Percentiles rank a stretch among this genome's conserved stretches.
Conservation (phyloP, 2,797 vertebrate species). For the Coilia nasus region DNA sequence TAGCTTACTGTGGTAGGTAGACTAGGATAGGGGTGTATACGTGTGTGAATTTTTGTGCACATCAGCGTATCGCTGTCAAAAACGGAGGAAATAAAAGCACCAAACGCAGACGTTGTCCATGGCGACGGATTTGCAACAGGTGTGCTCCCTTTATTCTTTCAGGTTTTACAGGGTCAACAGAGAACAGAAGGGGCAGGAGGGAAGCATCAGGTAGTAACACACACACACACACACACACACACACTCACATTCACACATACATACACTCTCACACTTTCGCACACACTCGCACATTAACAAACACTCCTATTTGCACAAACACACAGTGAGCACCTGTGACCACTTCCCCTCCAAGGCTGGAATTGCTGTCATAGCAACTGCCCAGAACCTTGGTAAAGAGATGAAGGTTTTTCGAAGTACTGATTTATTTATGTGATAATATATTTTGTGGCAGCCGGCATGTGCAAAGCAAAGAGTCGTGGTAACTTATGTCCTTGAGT, state of each 20-base stretch:
- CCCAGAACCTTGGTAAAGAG: not conserved
- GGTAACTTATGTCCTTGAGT: too few relatives aligned
- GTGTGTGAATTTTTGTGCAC: too few relatives aligned
- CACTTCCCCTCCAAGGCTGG: not conserved
- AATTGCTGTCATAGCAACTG: not conserved
- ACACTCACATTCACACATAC: not conserved
- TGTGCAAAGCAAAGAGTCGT: too few relatives aligned
- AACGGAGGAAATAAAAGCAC: not conserved
- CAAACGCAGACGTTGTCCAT: not conserved
- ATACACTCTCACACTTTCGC: not conserved
- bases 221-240: not conserved
- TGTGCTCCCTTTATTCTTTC: not conserved
- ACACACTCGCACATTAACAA: not conserved
- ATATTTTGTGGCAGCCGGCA: not conserved
- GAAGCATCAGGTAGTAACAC: not conserved
- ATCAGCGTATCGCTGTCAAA: too few relatives aligned
- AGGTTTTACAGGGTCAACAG: not conserved
- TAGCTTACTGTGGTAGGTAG: not conserved
- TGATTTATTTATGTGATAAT: slow-evolving; percentile 37
- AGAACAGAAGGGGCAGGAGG: not conserved
- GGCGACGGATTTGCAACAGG: not conserved
- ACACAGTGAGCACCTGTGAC: not conserved
- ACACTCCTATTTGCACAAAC: not conserved
- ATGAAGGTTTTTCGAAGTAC: not conserved
- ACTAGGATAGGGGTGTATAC: too few relatives aligned